Evolutionary conservation across 2,888 invertebrate genomes (phyloP), one percentile per base, ranked within the genome.

Genomic region (Norana najaformis): DNA sequence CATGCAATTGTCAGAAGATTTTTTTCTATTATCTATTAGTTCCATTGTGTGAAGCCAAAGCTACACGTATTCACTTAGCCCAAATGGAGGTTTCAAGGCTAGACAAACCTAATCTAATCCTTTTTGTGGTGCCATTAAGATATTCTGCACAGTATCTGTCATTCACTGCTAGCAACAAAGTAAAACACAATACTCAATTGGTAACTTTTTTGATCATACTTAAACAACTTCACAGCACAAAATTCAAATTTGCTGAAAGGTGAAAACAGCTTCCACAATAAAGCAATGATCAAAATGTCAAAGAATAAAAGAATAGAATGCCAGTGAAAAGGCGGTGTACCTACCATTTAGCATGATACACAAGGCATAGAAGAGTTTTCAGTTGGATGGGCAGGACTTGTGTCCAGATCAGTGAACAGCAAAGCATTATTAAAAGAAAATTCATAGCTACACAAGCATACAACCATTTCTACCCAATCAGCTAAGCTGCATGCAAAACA

Each of bases 391-490:
- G n/a, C 69, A 69, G 69, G n/a, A 69, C 4, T 8, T 69, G 6
- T 69, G 69, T 69, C 69, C 69, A 2, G 69, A 8, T n/a, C 69
- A 8, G 69, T 69, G 69, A 16, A 16, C 6, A n/a, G 69, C 30
- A 69, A 69, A 69, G 30, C 69, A n/a, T n/a, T 30, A 69, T n/a
- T n/a, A 69, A 69, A n/a, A 69, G n/a, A n/a, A 69, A 69, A 69
- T n/a, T 30, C 69, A 69, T 69, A 69, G 69, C 69, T 69, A 53
- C 23, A 69, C 69, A 85, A 53, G 16, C 85, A 16, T 18, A 85
- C 85, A 85, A 85, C 34, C 85, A 85, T 3, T 37, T 85, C 85
- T 85, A 85, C 37, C 20, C 85, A 85, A 85, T 85, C 36, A 85
- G 85, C 37, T 37, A 85, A 85, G 20, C 85, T 85, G 37, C 34